A percentile compares a stretch with the other conserved stretches of the same genome.
Conservation (phyloP, 2,797 vertebrate species). For the Crenuchus spilurus region DNA sequence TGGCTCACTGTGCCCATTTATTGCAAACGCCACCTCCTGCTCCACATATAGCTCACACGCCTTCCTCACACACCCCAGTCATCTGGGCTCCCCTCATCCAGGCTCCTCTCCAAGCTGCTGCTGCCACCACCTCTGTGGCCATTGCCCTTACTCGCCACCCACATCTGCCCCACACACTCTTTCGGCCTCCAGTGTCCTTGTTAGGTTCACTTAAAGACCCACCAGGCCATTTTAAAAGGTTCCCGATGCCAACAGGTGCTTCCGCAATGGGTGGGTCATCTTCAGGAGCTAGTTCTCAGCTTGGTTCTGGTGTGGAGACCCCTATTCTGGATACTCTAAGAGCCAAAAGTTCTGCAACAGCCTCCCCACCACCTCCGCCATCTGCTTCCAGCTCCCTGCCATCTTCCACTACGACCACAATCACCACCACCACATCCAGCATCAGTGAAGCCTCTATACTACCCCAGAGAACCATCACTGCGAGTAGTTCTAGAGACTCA, state of each 20-base stretch:
- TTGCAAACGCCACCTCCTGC: conserved; percentile 80
- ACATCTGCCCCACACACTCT: conserved; percentile 87
- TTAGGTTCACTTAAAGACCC: conserved; percentile 79
- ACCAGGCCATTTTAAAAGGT: conserved; percentile 72
- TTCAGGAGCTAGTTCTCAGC: conserved; percentile 77
- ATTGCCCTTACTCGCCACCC: conserved; percentile 93
- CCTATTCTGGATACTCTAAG: conserved; percentile 83
- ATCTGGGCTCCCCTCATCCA: conserved; percentile 97
- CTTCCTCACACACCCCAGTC: conserved; percentile 83
- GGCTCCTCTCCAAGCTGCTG: conserved; percentile 92
- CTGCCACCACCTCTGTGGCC: conserved; percentile 92
- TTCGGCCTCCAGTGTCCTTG: conserved; percentile 84
- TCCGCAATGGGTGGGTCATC: conserved; percentile 71
- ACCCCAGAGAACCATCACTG: conserved; percentile 63
- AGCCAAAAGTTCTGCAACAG: conserved; percentile 61
- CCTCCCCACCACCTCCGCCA: conserved; percentile 66
- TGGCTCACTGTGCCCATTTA: conserved; percentile 91
- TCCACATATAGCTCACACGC: conserved; percentile 63
- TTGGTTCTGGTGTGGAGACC: conserved; percentile 76
- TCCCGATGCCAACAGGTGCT: conserved; percentile 71
- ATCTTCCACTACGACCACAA: conserved; percentile 59
- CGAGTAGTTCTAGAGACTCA: conserved; percentile 66
- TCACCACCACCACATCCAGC: conserved; percentile 55
- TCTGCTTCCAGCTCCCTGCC: conserved; percentile 64
- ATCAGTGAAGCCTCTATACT: conserved; percentile 60